Percentiles rank a stretch among this genome's conserved stretches.
These are phyloP conservation scores for Bucorvus abyssinicus DNA, from an alignment of 2,797 vertebrate species.

Conservation along the genomic window DNA sequence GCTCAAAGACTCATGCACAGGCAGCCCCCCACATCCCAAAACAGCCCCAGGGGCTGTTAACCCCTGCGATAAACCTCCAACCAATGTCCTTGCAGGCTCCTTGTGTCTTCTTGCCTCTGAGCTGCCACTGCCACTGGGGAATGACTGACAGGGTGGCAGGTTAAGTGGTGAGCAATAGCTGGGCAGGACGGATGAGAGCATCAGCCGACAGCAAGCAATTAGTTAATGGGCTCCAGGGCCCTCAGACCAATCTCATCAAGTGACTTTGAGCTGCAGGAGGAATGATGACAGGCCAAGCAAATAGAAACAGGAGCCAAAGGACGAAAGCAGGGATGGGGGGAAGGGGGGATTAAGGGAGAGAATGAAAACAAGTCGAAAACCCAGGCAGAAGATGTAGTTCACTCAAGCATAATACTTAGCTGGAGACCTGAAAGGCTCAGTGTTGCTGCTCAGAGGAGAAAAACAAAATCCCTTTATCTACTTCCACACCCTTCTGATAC, in stretches of 20 bases:
- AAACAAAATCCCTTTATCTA: constrained; percentile 29
- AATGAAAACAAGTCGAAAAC: not conserved
- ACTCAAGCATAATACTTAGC: not conserved
- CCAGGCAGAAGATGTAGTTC: not conserved
- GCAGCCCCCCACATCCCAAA: not conserved
- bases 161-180: constrained; percentile 23
- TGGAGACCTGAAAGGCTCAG: not conserved
- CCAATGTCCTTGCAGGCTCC: not conserved
- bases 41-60: not conserved
- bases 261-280: not conserved
- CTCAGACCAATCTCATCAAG: constrained; percentile 47
- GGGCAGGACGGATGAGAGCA: not conserved
- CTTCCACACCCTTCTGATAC: not conserved
- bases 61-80: fast-evolving
- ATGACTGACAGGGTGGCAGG: not conserved
- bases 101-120: not conserved
- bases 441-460: not conserved
- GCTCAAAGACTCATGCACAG: not conserved
- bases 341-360: not conserved
- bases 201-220: constrained; percentile 41
- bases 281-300: constrained; percentile 16
- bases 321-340: not conserved
- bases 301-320: not conserved
- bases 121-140: not conserved
- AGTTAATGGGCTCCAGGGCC: constrained; percentile 59